Base-by-base conservation (phyloP, 2,888 invertebrate genomes). In the Lasioglossum oenotherae region DNA sequence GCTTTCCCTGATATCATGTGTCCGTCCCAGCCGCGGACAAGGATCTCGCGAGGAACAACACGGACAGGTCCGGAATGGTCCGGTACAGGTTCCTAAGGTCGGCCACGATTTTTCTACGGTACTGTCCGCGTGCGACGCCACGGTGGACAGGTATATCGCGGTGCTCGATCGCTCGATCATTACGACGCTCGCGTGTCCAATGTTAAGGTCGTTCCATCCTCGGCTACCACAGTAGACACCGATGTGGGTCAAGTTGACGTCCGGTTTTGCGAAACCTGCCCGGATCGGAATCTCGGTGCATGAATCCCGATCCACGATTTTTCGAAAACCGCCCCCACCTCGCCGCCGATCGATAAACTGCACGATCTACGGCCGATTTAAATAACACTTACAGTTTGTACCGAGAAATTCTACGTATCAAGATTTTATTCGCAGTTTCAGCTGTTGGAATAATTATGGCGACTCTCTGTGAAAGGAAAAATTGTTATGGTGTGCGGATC, bases 161-260 rank as follows among this genome's bases (percentile, higher is more conserved):
- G 71, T 19, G 44, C 10, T 35, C 73, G 77, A 64, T 81, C 74
- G 74, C 35, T 74, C 41, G 69, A 23, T 60, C 23, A 53, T 38
- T 46, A 60, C 27, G 49, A 41, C 38, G 27, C 72, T 23, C 49
- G 72, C 53, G 76, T 57, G 60, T 31, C 38, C 91, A 93, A 93
- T 92, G 93, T 93, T 92, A 93, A 93, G 93, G 93, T 93, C 91
- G 92, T 86, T 84, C 84, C 88, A 80, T 80, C 75, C 49, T 44
- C 86, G 82, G 86, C 85, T 82, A 85, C 82, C 82, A 79, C 72
- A 41, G 71, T 71, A 71, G 71, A 71, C 57, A 57, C 31, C 46
- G 14, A 93, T 91, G 86, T 92, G 84, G 93, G 93, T 93, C 93
- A 93, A 93, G 91, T 92, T 92, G 92, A 93, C 90, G 92, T 93